A percentile compares a stretch with the other conserved stretches of the same genome.
Conservation (phyloP, 2,797 vertebrate species). For the Leptoclinus maculatus region DNA sequence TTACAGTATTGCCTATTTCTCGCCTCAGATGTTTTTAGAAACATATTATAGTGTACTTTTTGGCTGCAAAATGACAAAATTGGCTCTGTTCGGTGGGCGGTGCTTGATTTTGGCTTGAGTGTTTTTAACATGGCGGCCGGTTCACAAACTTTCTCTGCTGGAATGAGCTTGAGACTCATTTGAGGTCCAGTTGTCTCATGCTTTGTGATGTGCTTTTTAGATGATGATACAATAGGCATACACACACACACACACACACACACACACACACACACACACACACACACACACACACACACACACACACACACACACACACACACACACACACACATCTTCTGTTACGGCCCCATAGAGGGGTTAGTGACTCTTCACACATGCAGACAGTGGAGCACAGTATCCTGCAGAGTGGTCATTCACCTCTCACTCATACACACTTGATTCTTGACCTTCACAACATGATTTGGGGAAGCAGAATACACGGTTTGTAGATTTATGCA, state of each 20-base stretch:
- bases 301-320: not conserved
- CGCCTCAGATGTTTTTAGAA: too few species aligned
- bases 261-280: slow-evolving; percentile 1
- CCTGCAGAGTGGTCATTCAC: slow-evolving; percentile 36
- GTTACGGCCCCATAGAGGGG: slow-evolving; percentile 30
- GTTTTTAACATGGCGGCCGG: too few species aligned
- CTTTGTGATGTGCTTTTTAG: not conserved
- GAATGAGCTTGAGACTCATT: not conserved
- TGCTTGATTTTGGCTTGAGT: too few species aligned
- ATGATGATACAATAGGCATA: not conserved
- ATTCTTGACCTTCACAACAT: slow-evolving; percentile 16
- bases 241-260: not conserved
- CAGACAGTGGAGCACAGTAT: slow-evolving; percentile 40
- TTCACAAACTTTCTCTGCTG: not conserved
- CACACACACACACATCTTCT: too few species aligned
- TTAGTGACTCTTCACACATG: slow-evolving; percentile 45
- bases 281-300: not conserved
- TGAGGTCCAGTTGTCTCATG: not conserved
- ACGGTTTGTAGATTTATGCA: not conserved
- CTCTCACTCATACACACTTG: slow-evolving; percentile 12
- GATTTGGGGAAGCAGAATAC: not conserved
- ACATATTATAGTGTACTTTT: too few species aligned
- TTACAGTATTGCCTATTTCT: not conserved
- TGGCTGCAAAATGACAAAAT: too few species aligned
- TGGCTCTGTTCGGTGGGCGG: too few species aligned